Evolutionary conservation across 2,113 vertebrate species (phyloP), one percentile per base, ranked within the genome.

Genomic region (Serranochromis macrocephalus): DNA sequence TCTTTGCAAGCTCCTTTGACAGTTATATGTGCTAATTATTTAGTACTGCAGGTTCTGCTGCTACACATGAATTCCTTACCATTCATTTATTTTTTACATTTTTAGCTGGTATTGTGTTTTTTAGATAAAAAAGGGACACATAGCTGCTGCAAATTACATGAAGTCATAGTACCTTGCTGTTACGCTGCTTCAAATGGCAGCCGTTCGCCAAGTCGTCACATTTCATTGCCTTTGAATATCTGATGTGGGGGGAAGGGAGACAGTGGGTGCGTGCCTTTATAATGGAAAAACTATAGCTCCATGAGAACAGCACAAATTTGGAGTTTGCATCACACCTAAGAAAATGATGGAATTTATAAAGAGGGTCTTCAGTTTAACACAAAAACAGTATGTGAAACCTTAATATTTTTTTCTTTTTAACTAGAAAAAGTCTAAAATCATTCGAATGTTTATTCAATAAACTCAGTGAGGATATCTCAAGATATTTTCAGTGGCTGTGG

Each of bases 221-320:
- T 54, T 75, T 21, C 53, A 85, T 63, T 40, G 47, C 55, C 13
- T 88, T 17, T 6, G 8, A 57, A 85, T 29, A 80, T 78, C 16
- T 78, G 21, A 51, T 78, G 26, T 78, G 45, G 45, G 7, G 73
- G 73, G 73, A n/a, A 33, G 45, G 73, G 73, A 49, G 42, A 12
- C 16, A 31, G 42, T 19, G 24, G 26, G 16, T 49, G 71, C 4
- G 0, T 2, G 26, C 17, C 26, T 31, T 51, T 1, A 3, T 19
- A 33, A 49, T 78, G 45, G 73, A n/a, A 31, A 78, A 51, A 33
- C 45, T 49, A 51, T 13, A 51, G 73, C 10, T 51, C 40, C 16
- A n/a, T 8, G 26, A 49, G 42, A 78, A 78, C 9, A 78, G 73
- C 26, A 31, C 26, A 49, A 29, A 49, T 49, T 19, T 49, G 42